A percentile compares a stretch with the other conserved stretches of the same genome.
phyloP scores from a whole-genome alignment of 1,140 invertebrate species.

The Sogatella furcifera region DNA sequence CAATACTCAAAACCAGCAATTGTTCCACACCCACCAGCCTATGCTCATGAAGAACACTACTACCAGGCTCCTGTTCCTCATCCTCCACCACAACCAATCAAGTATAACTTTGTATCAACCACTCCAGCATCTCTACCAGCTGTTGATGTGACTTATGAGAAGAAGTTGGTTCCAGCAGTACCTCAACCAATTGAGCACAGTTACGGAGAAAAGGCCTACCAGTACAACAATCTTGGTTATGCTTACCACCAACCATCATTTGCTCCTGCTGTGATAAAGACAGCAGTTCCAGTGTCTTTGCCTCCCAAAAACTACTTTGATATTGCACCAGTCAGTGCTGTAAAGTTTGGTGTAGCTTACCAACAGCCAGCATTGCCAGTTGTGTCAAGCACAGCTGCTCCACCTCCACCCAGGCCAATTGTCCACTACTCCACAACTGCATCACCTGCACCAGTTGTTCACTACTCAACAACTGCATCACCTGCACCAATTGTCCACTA shows the following conservation, averaged over 20 bases:
- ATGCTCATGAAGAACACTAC: background rate
- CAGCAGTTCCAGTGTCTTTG: conserved; percentile 3
- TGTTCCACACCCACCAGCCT: background rate
- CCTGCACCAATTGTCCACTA: conserved; percentile 17
- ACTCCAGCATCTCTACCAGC: background rate
- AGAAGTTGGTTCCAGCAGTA: no score
- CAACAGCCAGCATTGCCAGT: background rate
- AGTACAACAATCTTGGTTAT: background rate
- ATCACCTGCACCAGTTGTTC: conserved; percentile 9
- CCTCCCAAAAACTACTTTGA: conserved; percentile 23
- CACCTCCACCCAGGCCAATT: conserved; percentile 24
- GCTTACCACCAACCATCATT: conserved; percentile 6
- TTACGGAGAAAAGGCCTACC: background rate
- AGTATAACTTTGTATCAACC: background rate
- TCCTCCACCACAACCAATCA: background rate
- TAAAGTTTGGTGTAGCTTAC: conserved; percentile 20
- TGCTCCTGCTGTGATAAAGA: conserved; percentile 3
- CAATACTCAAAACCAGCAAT: background rate
- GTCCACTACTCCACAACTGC: conserved; percentile 23
- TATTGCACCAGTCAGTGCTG: background rate
- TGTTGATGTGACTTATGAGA: no score
- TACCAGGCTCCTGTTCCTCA: background rate
- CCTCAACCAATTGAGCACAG: background rate
- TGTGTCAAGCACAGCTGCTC: conserved; percentile 1
- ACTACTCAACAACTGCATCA: conserved; percentile 6